These are phyloP conservation scores for Ptychochromis oligacanthus DNA, from an alignment of 2,113 vertebrate genomes.

Conservation along the genomic window DNA sequence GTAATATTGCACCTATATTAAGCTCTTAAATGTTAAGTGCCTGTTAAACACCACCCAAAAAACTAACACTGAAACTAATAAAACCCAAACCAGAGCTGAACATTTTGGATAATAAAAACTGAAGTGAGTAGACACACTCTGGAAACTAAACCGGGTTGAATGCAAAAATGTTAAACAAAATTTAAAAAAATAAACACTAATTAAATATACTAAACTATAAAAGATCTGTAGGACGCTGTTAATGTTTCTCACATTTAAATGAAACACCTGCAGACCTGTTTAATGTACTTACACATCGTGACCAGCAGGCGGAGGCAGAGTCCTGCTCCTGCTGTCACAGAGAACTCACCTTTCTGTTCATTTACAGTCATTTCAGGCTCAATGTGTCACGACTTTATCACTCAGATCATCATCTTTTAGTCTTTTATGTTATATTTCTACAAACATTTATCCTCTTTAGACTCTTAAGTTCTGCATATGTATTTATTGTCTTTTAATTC, in stretches of 20 bases:
- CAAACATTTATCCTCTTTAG: not conserved
- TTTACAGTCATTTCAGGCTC: not conserved
- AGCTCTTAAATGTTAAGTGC: not conserved
- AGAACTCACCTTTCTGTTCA: not conserved
- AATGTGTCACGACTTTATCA: not conserved
- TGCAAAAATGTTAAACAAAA: not conserved
- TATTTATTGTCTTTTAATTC: not conserved
- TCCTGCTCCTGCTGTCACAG: not conserved
- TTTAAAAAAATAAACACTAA: not conserved
- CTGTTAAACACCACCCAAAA: not conserved
- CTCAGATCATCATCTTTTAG: not conserved
- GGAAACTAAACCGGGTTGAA: not conserved
- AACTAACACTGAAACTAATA: not conserved
- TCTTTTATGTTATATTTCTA: not conserved
- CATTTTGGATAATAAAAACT: not conserved
- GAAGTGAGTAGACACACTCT: not conserved
- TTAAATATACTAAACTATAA: not conserved
- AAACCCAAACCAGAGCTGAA: not conserved
- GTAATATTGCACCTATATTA: not conserved
- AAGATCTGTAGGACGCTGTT: not conserved
- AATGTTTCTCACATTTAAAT: not conserved
- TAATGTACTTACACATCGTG: not conserved
- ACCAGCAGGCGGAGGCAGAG: conserved; percentile 10
- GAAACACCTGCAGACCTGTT: not conserved
- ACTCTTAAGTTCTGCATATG: not conserved